Evolutionary conservation across 2,113 vertebrate genomes (phyloP).

Genomic region (Rhinolophus sinicus): DNA sequence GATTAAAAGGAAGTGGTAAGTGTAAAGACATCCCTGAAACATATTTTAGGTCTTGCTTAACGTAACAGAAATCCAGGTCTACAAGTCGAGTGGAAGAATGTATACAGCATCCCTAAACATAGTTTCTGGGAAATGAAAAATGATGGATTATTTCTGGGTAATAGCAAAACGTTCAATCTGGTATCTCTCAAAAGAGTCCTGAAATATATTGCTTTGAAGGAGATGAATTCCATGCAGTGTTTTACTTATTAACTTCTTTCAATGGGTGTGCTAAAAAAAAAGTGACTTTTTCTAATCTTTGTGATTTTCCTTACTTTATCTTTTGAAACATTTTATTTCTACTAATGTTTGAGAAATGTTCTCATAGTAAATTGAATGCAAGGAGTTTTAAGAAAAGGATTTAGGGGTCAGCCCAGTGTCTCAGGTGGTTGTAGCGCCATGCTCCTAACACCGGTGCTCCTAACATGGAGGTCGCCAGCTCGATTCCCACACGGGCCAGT

Average conservation of each 20-base stretch:
- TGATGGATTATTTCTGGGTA: slow-evolving; percentile 60
- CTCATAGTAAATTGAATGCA: slow-evolving; percentile 36
- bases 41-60: slow-evolving; percentile 28
- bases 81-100: slow-evolving; percentile 23
- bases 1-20: background rate
- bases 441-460: too few species aligned
- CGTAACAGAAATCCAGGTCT: background rate
- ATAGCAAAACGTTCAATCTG: slow-evolving; percentile 42
- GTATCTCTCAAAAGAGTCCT: slow-evolving; percentile 24
- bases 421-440: too few species aligned
- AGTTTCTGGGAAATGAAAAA: slow-evolving; percentile 57
- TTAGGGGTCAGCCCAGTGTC: background rate
- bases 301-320: slow-evolving; percentile 44
- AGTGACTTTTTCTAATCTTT: slow-evolving; percentile 59
- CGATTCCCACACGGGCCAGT: too few species aligned
- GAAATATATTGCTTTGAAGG: slow-evolving; percentile 39
- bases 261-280: background rate
- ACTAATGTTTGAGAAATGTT: slow-evolving; percentile 56
- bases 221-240: slow-evolving; percentile 13
- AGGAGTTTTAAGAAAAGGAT: slow-evolving; percentile 37
- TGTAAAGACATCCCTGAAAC: slow-evolving; percentile 10
- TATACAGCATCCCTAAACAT: background rate
- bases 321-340: slow-evolving; percentile 51
- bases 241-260: slow-evolving; percentile 54
- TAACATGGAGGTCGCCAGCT: too few species aligned